Percentiles rank a stretch among this genome's conserved stretches.
Conservation (phyloP, 2,888 invertebrate genomes). For the Eulithis testata region DNA sequence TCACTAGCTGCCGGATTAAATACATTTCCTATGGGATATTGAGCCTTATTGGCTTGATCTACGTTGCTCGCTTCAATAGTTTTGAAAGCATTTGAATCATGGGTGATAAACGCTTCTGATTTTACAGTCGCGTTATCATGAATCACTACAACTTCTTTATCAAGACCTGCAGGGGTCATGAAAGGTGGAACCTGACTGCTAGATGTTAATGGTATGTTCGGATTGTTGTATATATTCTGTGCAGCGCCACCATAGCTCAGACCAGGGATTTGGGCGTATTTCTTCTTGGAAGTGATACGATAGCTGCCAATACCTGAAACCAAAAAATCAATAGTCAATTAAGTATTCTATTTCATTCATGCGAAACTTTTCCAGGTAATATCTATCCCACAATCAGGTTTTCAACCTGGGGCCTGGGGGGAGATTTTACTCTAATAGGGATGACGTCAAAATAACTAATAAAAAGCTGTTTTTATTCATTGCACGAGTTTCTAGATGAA, state of each 20-base stretch:
- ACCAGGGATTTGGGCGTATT: conserved; percentile 92
- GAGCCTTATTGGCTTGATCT: conserved; percentile 15
- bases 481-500: no score
- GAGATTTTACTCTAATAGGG: no score
- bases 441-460: no score
- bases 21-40: conserved; percentile 5
- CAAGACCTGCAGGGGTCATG: conserved; percentile 41
- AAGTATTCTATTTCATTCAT: no score
- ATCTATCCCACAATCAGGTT: no score
- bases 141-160: neutral
- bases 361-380: no score
- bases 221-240: conserved; percentile 35
- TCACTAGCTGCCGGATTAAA: conserved; percentile 38
- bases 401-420: no score
- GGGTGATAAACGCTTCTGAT: conserved; percentile 36
- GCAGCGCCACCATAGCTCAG: conserved; percentile 78
- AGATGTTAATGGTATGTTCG: conserved; percentile 11
- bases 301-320: conserved; percentile 84
- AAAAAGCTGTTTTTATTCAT: no score
- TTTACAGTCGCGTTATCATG: conserved; percentile 2
- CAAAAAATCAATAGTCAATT: conserved; percentile 37
- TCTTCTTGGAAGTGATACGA: conserved; percentile 87
- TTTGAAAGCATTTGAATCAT: conserved; percentile 27
- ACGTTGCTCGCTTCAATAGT: conserved; percentile 5
- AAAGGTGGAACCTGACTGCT: conserved; percentile 23